phyloP scores from a whole-genome alignment of 2,113 vertebrate genomes.

The Bothrops jararaca region DNA sequence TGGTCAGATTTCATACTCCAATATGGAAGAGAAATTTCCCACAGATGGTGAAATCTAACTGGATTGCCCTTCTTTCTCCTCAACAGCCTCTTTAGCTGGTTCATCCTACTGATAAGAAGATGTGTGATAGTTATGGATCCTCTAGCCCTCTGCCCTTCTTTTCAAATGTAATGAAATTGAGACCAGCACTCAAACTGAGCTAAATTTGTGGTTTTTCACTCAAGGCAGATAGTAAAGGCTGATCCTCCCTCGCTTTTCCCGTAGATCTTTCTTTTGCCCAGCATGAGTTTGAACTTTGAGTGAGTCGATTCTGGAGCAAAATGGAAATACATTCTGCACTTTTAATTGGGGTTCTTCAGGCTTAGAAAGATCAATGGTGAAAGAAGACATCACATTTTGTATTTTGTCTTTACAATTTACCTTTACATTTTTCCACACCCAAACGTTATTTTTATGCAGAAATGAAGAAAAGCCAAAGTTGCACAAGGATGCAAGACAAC shows the following conservation, averaged over 20 bases:
- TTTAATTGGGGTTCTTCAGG: neutral
- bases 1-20: neutral
- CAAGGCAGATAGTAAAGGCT: neutral
- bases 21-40: neutral
- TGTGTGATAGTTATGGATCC: neutral
- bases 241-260: neutral
- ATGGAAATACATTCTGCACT: neutral
- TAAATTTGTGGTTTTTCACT: neutral
- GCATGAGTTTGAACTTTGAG: neutral
- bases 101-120: neutral
- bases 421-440: neutral
- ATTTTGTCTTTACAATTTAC: neutral
- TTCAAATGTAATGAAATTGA: neutral
- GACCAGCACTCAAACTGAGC: neutral
- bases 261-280: neutral
- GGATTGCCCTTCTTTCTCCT: neutral
- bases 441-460: neutral
- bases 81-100: neutral
- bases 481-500: neutral
- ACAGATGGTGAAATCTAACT: neutral
- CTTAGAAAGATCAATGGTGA: neutral
- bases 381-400: neutral
- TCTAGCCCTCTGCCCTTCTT: neutral
- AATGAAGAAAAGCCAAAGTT: neutral
- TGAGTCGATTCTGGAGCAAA: neutral